phyloP scores from a whole-genome alignment of 2,888 invertebrate species.

The Drosophila yooni region DNA sequence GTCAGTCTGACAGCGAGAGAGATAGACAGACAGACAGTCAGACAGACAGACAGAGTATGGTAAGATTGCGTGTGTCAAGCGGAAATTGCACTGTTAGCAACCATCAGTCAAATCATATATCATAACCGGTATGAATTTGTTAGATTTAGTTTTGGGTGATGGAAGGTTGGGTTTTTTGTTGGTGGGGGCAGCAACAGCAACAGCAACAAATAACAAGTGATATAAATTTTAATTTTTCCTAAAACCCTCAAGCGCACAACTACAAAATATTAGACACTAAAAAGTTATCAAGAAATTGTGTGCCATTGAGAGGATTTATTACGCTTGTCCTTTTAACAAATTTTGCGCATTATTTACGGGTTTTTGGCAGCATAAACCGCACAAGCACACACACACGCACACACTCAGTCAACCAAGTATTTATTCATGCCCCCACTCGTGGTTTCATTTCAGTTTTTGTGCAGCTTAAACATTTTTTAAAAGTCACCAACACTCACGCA shows the following conservation, averaged over 20 bases:
- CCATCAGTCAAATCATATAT: constrained; percentile 64
- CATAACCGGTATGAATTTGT: constrained; percentile 60
- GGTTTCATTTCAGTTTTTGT: constrained; percentile 73
- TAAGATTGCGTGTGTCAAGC: constrained; percentile 21
- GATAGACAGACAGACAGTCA: constrained; percentile 1
- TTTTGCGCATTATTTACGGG: constrained; percentile 78
- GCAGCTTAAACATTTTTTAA: constrained; percentile 79
- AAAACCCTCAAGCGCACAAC: constrained; percentile 34
- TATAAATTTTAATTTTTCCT: constrained; percentile 69
- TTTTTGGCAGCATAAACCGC: constrained; percentile 41
- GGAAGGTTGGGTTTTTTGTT: neutral
- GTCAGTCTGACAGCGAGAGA: neutral
- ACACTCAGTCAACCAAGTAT: constrained; percentile 42
- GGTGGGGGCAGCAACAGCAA: neutral
- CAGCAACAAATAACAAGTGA: constrained; percentile 44
- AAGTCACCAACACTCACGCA: constrained; percentile 80
- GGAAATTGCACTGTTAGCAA: constrained; percentile 57
- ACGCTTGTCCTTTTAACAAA: constrained; percentile 78
- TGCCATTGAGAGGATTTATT: constrained; percentile 80
- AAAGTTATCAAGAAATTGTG: constrained; percentile 76
- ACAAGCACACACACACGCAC: constrained; percentile 20
- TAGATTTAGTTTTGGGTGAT: constrained; percentile 5
- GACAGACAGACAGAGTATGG: neutral
- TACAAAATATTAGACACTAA: constrained; percentile 65
- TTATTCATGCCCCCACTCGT: constrained; percentile 28